Evolutionary conservation across 2,888 invertebrate genomes (phyloP).

Genomic region (Sinodicranocentrus sp.): DNA sequence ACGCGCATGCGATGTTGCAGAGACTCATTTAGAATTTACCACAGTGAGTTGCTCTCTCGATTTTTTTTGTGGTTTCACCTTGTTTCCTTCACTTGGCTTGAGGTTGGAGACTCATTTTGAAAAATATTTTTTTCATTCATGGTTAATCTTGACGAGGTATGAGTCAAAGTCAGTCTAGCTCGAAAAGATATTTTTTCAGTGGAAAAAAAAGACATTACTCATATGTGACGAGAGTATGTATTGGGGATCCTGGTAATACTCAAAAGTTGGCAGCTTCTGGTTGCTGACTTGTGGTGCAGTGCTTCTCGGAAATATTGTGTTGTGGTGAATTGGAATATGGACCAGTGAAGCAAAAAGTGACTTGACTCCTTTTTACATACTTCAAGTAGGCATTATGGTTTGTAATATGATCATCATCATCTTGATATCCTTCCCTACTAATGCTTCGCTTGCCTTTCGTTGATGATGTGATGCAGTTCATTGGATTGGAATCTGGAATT

Average conservation of each 20-base stretch:
- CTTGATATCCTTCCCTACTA: background rate
- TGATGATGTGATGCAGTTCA: conserved; percentile 50
- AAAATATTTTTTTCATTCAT: no score
- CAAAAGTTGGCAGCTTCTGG: background rate
- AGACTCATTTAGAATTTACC: no score
- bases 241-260: background rate
- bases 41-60: no score
- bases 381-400: no score
- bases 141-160: no score
- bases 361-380: background rate
- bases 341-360: conserved; percentile 51
- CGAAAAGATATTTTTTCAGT: conserved; percentile 1
- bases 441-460: background rate
- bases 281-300: background rate
- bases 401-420: conserved; percentile 9
- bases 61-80: conserved; percentile 53
- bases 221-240: conserved; percentile 3
- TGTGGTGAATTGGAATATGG: conserved; percentile 39
- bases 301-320: conserved; percentile 1
- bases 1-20: no score
- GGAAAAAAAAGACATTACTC: conserved; percentile 45
- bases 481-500: conserved; percentile 64
- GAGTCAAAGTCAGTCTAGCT: no score
- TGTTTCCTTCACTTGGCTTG: background rate
- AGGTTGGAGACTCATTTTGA: no score